Evolutionary conservation across 1,140 invertebrate species (phyloP).

Genomic region (Oscheius sp.): DNA sequence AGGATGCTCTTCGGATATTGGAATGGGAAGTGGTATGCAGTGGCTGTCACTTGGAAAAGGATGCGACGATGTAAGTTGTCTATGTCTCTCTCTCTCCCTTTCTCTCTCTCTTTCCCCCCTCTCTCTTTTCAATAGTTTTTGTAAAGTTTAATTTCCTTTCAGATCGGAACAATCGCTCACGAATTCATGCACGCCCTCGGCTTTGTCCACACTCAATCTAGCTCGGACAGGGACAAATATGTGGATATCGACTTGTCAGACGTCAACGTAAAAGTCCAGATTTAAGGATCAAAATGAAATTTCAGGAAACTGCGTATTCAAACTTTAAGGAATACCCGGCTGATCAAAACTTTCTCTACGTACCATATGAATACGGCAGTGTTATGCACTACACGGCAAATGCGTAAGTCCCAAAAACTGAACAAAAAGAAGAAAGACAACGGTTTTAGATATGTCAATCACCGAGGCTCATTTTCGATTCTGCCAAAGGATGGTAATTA

Average conservation of each 20-base stretch:
- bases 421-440: no score
- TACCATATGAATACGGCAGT: slow-evolving; percentile 20
- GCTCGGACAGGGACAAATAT: slow-evolving; percentile 17
- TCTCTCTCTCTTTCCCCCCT: no score
- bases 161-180: neutral
- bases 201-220: slow-evolving; percentile 17
- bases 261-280: no score
- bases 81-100: no score
- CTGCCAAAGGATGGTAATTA: slow-evolving; percentile 13
- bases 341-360: neutral
- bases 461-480: neutral
- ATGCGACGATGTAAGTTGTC: slow-evolving; percentile 28
- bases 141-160: no score
- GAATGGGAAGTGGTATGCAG: slow-evolving; percentile 26
- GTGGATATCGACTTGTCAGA: slow-evolving; percentile 20
- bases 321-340: slow-evolving; percentile 8
- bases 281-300: no score
- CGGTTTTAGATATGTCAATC: slow-evolving; percentile 7
- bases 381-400: slow-evolving; percentile 16
- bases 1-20: slow-evolving; percentile 23
- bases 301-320: neutral
- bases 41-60: slow-evolving; percentile 29
- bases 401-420: neutral
- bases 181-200: slow-evolving; percentile 8
- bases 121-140: no score